Percentiles rank a stretch among this genome's conserved stretches.
These are phyloP conservation scores for Papilio dardanus DNA, from an alignment of 1,140 invertebrate genomes.

Conservation along the genomic window DNA sequence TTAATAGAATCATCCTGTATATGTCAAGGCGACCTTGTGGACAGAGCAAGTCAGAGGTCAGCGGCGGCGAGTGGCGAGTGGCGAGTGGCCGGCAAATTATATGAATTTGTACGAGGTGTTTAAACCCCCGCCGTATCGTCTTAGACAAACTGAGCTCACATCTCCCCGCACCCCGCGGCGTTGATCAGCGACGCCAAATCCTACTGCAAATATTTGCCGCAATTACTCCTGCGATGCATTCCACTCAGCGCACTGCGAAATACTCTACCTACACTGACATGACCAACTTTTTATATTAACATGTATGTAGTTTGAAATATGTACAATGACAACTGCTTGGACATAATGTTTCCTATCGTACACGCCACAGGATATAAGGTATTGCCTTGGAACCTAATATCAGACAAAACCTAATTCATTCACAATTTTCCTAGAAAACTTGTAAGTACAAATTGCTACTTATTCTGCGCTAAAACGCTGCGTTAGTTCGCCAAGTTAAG, in stretches of 20 bases:
- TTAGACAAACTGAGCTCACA: constrained; percentile 56
- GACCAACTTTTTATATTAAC: neutral
- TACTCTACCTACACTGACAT: neutral
- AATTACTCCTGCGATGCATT: constrained; percentile 30
- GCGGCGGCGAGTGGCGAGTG: constrained; percentile 41
- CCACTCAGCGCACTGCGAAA: neutral
- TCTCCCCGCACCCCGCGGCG: constrained; percentile 35
- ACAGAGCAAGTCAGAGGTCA: constrained; percentile 14
- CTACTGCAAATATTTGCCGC: constrained; percentile 47
- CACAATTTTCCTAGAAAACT: neutral
- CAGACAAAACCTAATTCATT: neutral
- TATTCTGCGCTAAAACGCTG: constrained; percentile 1
- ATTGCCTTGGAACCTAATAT: too few relatives aligned
- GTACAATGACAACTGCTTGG: neutral
- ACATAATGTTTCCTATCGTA: too few relatives aligned
- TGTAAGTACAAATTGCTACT: neutral
- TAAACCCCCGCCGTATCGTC: constrained; percentile 61
- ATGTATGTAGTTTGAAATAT: neutral
- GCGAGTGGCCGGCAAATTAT: constrained; percentile 54
- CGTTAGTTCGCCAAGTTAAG: constrained; percentile 13
- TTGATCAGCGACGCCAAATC: constrained; percentile 43
- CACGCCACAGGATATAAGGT: too few relatives aligned
- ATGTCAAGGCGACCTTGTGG: neutral
- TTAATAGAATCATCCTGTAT: neutral
- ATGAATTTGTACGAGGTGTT: constrained; percentile 65